phyloP scores from a whole-genome alignment of 2,888 invertebrate species.

The Exephanes ischioxanthus region DNA sequence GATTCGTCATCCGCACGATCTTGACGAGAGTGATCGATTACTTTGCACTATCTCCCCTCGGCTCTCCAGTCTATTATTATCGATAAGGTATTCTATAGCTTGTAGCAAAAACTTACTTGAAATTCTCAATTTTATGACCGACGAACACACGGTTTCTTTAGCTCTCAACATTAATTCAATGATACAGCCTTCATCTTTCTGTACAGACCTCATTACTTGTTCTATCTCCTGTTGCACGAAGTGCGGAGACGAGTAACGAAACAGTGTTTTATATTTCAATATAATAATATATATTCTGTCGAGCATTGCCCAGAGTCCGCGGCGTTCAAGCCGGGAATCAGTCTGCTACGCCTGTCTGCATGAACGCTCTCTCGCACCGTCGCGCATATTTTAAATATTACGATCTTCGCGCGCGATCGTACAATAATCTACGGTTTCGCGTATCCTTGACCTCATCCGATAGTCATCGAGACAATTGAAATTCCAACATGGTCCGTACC shows the following conservation, averaged over 20 bases:
- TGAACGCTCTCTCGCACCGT: no score
- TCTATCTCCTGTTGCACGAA: no score
- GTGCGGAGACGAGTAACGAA: not conserved
- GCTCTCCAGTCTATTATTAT: not conserved
- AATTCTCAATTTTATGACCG: no score
- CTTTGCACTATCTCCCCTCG: not conserved
- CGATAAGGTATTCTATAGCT: not conserved
- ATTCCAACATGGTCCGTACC: not conserved
- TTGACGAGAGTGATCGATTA: not conserved
- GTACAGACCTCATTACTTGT: no score
- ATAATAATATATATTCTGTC: no score
- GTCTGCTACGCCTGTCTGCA: no score
- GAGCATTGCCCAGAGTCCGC: no score
- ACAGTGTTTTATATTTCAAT: not conserved
- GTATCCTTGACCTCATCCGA: not conserved
- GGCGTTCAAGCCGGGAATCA: no score
- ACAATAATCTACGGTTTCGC: no score
- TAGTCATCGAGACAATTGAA: not conserved
- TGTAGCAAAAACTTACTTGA: no score
- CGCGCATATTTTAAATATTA: not conserved
- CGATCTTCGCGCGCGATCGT: no score
- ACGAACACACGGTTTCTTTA: not conserved
- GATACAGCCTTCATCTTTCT: not conserved
- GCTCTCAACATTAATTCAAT: not conserved
- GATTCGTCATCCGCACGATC: not conserved